phyloP scores from a whole-genome alignment of 2,113 vertebrate species.

The Paradisaea rubra region DNA sequence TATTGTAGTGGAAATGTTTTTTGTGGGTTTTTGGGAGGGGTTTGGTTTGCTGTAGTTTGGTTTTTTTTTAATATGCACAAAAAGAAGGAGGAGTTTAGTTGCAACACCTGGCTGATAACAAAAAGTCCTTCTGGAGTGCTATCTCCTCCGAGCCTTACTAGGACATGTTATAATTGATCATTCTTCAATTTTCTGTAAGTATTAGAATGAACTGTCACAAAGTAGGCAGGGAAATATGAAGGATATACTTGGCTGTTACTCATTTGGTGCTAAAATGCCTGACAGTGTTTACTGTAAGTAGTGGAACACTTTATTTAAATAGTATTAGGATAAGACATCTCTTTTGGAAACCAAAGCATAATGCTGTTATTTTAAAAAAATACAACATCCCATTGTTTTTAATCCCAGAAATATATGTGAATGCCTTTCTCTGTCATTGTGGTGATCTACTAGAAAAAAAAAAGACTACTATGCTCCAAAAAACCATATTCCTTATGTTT shows the following conservation, averaged over 20 bases:
- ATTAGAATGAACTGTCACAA: not conserved
- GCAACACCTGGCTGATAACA: not conserved
- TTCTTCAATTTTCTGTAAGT: not conserved
- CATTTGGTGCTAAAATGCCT: not conserved
- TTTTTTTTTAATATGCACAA: not conserved
- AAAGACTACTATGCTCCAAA: not conserved
- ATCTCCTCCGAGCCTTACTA: not conserved
- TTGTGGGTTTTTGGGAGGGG: not conserved
- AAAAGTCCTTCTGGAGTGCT: not conserved
- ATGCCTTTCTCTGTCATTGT: not conserved
- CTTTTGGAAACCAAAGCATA: not conserved
- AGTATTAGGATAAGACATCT: not conserved
- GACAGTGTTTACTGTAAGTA: not conserved
- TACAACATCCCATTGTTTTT: not conserved
- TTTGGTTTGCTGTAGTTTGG: not conserved
- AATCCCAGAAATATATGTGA: not conserved
- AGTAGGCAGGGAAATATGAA: not conserved
- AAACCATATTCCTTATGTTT: fast-evolving
- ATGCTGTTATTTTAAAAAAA: not conserved
- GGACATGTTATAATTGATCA: not conserved
- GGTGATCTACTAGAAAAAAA: not conserved
- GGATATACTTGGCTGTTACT: not conserved
- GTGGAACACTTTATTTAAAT: not conserved
- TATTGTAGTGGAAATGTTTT: not conserved
- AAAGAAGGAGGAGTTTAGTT: not conserved